phyloP scores from a whole-genome alignment of 2,797 vertebrate species.

The Alfaro cultratus region DNA sequence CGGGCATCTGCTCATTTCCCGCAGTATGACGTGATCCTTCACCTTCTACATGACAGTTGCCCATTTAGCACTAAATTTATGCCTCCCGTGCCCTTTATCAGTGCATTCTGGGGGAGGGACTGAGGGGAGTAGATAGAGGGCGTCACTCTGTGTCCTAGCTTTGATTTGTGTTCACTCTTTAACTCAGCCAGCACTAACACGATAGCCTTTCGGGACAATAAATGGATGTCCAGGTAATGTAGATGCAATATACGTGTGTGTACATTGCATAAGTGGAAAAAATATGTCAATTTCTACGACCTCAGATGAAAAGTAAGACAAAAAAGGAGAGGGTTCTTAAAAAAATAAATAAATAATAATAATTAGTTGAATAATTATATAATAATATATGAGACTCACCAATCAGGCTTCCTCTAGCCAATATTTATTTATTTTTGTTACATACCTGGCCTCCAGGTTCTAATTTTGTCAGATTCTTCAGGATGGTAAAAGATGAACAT shows the following conservation, averaged over 20 bases:
- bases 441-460: background rate
- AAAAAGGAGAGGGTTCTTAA: background rate
- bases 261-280: constrained; percentile 20
- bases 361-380: background rate
- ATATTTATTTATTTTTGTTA: background rate
- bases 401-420: background rate
- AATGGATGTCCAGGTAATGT: constrained; percentile 54
- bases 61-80: constrained; percentile 81
- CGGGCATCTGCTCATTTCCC: constrained; percentile 75
- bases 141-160: constrained; percentile 63
- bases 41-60: constrained; percentile 78
- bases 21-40: constrained; percentile 76
- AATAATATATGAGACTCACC: background rate
- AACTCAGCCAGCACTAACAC: constrained; percentile 70
- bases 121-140: constrained; percentile 46
- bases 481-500: background rate
- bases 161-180: constrained; percentile 77
- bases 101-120: constrained; percentile 43
- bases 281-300: background rate
- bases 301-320: background rate
- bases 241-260: constrained; percentile 30
- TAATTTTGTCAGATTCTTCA: background rate
- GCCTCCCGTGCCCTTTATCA: constrained; percentile 80
- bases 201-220: constrained; percentile 54
- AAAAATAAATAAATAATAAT: too few relatives aligned